phyloP scores from a whole-genome alignment of 1,140 invertebrate genomes.

The Pachypsylla venusta region DNA sequence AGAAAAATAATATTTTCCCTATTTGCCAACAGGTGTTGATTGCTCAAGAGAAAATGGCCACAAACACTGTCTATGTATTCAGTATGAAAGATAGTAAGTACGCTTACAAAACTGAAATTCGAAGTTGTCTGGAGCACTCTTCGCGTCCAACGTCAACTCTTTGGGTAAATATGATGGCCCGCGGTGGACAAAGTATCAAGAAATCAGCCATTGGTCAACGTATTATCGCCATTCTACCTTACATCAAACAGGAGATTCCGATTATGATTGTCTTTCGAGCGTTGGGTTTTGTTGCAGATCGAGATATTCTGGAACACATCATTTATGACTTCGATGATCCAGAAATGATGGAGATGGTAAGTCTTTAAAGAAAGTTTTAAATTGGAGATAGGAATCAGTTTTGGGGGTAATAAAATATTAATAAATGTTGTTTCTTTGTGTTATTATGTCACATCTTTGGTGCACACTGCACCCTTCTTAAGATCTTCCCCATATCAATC shows the following conservation, averaged over 20 bases:
- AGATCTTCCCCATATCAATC: too few species aligned
- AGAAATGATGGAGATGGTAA: slow-evolving; percentile 99
- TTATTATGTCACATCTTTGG: too few species aligned
- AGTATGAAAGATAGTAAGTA: slow-evolving; percentile 97
- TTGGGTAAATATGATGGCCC: slow-evolving; percentile 99
- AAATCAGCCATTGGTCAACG: slow-evolving; percentile 96
- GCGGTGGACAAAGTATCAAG: slow-evolving; percentile 63
- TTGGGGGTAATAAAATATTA: too few species aligned
- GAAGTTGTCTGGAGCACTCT: slow-evolving; percentile 89
- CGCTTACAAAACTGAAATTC: slow-evolving; percentile 92
- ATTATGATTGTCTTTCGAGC: slow-evolving; percentile 98
- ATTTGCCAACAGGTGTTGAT: slow-evolving; percentile 53
- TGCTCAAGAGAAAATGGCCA: slow-evolving; percentile 99
- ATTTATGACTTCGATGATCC: slow-evolving; percentile 99
- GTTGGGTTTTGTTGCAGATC: slow-evolving; percentile 93
- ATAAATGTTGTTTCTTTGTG: too few species aligned
- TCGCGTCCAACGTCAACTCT: slow-evolving; percentile 86
- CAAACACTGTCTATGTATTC: slow-evolving; percentile 98
- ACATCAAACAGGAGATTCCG: slow-evolving; percentile 98
- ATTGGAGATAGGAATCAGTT: too few species aligned
- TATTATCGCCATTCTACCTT: slow-evolving; percentile 94
- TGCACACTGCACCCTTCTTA: too few species aligned
- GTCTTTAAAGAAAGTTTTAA: too few species aligned
- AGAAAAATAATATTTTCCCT: slow-evolving; percentile 12
- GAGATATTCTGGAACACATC: slow-evolving; percentile 97